Evolutionary conservation across 2,888 invertebrate genomes (phyloP).

Genomic region (Drosophila testacea): DNA sequence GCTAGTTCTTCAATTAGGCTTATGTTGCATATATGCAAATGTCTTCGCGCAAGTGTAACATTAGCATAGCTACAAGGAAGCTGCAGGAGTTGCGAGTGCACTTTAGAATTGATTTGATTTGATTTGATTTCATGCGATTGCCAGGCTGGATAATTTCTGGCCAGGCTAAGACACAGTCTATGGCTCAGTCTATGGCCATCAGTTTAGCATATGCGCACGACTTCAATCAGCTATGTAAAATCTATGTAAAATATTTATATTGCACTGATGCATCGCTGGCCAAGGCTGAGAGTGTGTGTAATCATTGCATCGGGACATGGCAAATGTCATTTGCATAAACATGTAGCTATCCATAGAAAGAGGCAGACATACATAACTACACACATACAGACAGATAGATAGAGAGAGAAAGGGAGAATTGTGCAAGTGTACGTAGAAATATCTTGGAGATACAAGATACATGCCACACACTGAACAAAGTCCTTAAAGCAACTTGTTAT

Average conservation of each 20-base stretch:
- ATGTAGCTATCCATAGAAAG: conserved; percentile 43
- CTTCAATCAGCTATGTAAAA: conserved; percentile 81
- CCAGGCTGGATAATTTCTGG: conserved; percentile 54
- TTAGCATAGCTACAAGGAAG: conserved; percentile 60
- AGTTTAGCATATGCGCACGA: conserved; percentile 69
- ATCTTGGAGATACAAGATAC: conserved; percentile 11
- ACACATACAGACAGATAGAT: neutral
- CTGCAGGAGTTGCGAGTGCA: conserved; percentile 19
- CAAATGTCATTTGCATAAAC: conserved; percentile 75
- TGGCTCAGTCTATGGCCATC: conserved; percentile 17
- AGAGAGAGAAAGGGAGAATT: neutral
- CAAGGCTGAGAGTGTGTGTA: conserved; percentile 48
- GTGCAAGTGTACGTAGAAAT: conserved; percentile 6
- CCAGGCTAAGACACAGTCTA: conserved; percentile 2
- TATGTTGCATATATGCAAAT: conserved; percentile 68
- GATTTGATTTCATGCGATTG: conserved; percentile 60
- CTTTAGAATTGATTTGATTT: conserved; percentile 61
- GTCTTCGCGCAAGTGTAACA: conserved; percentile 27
- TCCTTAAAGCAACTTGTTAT: conserved; percentile 65
- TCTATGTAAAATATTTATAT: conserved; percentile 80
- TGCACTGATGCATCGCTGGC: conserved; percentile 67
- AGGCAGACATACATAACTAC: conserved; percentile 1
- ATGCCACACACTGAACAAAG: conserved; percentile 12
- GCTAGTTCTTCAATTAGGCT: conserved; percentile 71
- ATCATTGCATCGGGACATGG: conserved; percentile 52